Base-by-base conservation (phyloP, 2,113 vertebrate species). In the Orycteropus afer region DNA sequence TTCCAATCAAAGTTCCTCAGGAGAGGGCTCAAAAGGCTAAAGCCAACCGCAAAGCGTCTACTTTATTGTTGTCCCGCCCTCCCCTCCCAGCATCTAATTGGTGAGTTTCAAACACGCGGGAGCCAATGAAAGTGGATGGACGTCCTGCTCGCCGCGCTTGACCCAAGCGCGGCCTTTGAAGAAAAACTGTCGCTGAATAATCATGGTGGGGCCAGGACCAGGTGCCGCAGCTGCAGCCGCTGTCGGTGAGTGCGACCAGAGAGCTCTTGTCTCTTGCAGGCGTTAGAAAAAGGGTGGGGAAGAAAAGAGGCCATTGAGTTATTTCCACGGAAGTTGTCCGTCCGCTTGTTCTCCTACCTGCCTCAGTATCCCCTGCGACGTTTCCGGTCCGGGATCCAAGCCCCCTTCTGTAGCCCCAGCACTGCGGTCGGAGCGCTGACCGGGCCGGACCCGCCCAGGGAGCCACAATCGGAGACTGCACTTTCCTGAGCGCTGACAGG, bases 21-120 rank as follows among this genome's bases (percentile, higher is more conserved):
- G 27, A 37, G 27, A 10, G 42, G 49, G 8, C 45, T 49, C 29
- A 0, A 37, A 4, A 7, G 3, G 10, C 3, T 14, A 49, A 3
- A 51, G 51, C 73, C 84, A 89, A 90, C 17, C 25, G n/a, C 42
- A 69, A 57, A 27, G 49, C 34, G 13, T 0, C 14, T 5, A 0
- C 5, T 53, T 77, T 23, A 11, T 9, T 20, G 1, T 8, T 1
- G 17, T 32, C 90, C 97, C 97, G 95, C 95, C 96, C 92, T 22
- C 0, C 1, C 20, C 2, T 1, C 7, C 3, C 1, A 1, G 32
- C 73, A 3, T 0, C 14, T 61, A 4, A 97, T 95, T 97, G 97
- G 97, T 0, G 25, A 0, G 6, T 98, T 98, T 97, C 96, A 98
- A 98, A 97, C 34, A 14, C 49, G 34, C 77, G 2, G 22, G 0